Evolutionary conservation across 2,113 vertebrate species (phyloP), one percentile per base, ranked within the genome.

Genomic region (Oreotrochilus melanogaster): DNA sequence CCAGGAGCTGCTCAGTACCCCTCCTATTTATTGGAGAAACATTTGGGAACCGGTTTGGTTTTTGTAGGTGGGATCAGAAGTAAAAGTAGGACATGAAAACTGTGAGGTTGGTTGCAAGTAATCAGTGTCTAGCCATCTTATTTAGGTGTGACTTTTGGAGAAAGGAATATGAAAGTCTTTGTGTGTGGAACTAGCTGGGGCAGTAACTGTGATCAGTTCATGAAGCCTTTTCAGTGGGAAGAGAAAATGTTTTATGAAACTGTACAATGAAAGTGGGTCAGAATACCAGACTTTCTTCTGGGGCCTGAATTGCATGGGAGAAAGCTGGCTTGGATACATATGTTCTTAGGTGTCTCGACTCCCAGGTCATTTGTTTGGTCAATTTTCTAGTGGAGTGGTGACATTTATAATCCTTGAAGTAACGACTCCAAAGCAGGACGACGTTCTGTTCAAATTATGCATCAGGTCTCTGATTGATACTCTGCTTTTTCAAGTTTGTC

Each of bases 41-140:
- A 19, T 86, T 80, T 71, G 95, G 96, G 97, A 98, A 95, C 97
- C 94, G 97, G 97, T 98, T 98, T 96, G 91, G 92, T 97, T 97
- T 97, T 97, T 97, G 96, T 97, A 97, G 97, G 96, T 94, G 95
- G 96, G 90, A 97, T 95, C 93, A 96, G 66, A 76, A 93, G 88
- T 94, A 87, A 97, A 97, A 93, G 95, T 92, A 84, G 96, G 97
- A 85, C 97, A 84, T 67, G 89, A 67, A 85, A 92, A 95, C 92
- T 87, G 78, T 67, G 50, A 89, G 85, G 82, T 65, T 83, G 88
- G 54, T 82, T 89, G 85, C 71, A 74, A 51, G 88, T 86, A 92
- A 76, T 95, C 73, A 71, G 12, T 83, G 69, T 91, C 92, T 93
- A 53, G 84, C 91, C 93, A 74, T 69, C 64, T 97, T 90, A 78